Base-by-base conservation (phyloP, 2,113 vertebrate species). In the Ptyas mucosa region DNA sequence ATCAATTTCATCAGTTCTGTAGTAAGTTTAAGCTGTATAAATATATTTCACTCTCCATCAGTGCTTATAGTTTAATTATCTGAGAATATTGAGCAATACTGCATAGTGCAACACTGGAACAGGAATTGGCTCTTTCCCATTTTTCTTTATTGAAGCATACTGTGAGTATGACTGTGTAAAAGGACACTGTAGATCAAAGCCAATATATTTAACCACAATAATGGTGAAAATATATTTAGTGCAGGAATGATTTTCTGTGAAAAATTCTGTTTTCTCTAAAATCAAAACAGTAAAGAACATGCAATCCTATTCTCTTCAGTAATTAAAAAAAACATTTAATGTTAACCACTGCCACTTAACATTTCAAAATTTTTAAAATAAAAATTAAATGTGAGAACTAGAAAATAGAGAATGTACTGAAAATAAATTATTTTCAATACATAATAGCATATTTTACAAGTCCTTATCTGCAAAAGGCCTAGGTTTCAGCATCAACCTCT, bases 231-330 rank as follows among this genome's bases (percentile, higher is more conserved):
- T 87, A 4, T 69, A 5, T 91, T 92, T 95, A 90, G 23, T 54
- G 3, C 94, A 20, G 64, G 46, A 96, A 88, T 96, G 69, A 93
- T 96, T 97, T 95, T 58, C 39, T 20, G 89, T 49, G 0, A 87
- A 81, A 92, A 55, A 55, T 93, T 10, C 90, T 85, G 93, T 97
- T 95, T 93, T 95, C 92, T 94, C 89, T 96, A 95, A 96, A 95
- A 96, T 95, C 92, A 95, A 96, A 96, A 14, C 49, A 75, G 3
- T 75, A 18, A 49, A 91, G 12, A 85, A 54, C 64, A 9, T 55
- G 86, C 8, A 64, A 43, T 81, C 24, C 12, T n/a, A 51, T 23
- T 85, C 51, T 26, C 12, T 49, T 69, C 46, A 69, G 20, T 93
- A 53, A 52, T 94, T 39, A 90, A 89, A 0, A 0, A 1, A 0